Evolutionary conservation across 2,888 invertebrate genomes (phyloP).

Genomic region (Drosophila tripunctata): DNA sequence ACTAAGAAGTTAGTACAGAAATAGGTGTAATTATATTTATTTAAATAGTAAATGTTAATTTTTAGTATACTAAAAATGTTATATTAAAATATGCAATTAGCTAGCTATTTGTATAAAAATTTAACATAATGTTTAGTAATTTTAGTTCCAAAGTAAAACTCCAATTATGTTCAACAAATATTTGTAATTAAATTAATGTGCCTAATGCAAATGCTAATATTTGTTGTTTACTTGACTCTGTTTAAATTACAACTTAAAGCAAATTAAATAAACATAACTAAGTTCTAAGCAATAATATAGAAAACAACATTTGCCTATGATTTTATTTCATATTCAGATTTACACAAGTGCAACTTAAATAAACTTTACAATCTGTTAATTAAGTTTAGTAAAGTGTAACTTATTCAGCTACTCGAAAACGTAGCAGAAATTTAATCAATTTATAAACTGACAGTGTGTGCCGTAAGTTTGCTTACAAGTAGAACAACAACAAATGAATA

Average conservation of each 20-base stretch:
- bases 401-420: not conserved
- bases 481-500: conserved; percentile 12
- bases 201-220: too few species aligned
- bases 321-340: not conserved
- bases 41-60: not conserved
- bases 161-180: too few species aligned
- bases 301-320: not conserved
- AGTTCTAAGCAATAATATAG: not conserved
- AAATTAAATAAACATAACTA: not conserved
- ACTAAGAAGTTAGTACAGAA: too few species aligned
- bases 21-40: too few species aligned
- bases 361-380: conserved; percentile 2
- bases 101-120: too few species aligned
- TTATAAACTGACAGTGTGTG: conserved; percentile 13
- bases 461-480: conserved; percentile 1
- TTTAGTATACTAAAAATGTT: too few species aligned
- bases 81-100: too few species aligned
- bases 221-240: too few species aligned
- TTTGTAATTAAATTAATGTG: too few species aligned
- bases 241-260: not conserved
- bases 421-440: conserved; percentile 17
- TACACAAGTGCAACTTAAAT: not conserved
- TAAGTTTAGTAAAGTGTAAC: conserved; percentile 4
- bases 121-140: too few species aligned
- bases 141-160: too few species aligned